Evolutionary conservation across 2,797 vertebrate species (phyloP).

Genomic region (Anguilla anguilla): DNA sequence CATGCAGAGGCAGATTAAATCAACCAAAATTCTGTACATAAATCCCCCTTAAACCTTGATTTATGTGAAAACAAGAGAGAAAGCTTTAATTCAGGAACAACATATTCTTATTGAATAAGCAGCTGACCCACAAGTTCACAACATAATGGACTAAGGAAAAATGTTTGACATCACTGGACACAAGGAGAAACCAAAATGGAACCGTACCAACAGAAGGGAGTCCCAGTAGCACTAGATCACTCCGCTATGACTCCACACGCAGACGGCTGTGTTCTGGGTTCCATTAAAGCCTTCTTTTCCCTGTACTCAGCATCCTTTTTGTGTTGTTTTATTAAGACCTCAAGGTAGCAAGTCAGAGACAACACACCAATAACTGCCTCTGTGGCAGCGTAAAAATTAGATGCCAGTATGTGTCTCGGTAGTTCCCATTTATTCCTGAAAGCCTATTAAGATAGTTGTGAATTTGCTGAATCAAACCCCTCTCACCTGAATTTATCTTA

Average conservation of each 20-base stretch:
- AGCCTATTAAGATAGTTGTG: conserved; percentile 3
- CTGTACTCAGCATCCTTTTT: background rate
- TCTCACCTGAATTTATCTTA: background rate
- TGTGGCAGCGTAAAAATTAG: background rate
- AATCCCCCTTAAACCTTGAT: conserved; percentile 21
- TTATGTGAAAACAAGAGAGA: background rate
- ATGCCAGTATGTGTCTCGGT: conserved; percentile 4
- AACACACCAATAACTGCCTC: background rate
- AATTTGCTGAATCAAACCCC: background rate
- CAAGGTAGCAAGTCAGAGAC: background rate
- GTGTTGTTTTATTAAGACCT: background rate
- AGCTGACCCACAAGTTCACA: background rate
- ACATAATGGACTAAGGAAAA: background rate
- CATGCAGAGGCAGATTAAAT: too few species aligned
- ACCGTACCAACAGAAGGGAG: background rate
- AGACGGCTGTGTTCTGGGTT: background rate
- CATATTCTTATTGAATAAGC: background rate
- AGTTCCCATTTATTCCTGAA: background rate
- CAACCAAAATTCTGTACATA: background rate
- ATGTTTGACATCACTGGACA: background rate
- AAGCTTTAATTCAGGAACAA: background rate
- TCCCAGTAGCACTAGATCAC: background rate
- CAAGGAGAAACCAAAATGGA: background rate
- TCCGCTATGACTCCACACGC: background rate
- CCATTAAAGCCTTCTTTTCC: background rate